Evolutionary conservation across 2,113 vertebrate species (phyloP), one percentile per base, ranked within the genome.

Genomic region (Propithecus coquereli): DNA sequence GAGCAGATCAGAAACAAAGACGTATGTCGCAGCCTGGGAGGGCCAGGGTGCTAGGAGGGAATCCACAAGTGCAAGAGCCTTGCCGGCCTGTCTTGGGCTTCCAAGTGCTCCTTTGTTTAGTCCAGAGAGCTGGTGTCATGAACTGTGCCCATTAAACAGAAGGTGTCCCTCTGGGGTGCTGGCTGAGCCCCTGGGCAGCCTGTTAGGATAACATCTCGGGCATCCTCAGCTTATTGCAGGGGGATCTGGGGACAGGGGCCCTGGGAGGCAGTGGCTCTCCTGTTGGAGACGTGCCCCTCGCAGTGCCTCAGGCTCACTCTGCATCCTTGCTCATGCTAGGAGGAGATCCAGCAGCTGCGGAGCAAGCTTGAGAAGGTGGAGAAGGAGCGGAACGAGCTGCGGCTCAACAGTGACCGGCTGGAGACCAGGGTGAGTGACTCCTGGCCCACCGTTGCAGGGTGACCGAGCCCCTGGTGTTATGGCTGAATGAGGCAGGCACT

Each of bases 1-100:
- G 99, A 99, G 86, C 99, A 99, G 99, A 99, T 99, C 97, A 99
- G 99, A 0, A 99, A 98, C 96, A 99, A 99, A 97, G 99, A 99
- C 83, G 99, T 99, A 98, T 82, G 99, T 98, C 90, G 23, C 23
- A 8, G 32, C 71, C 65, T 0, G 0, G 17, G 50, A 0, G 2
- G 57, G 14, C 70, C 7, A 1, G 14, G 79, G 73, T 7, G 1
- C 30, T 3, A 40, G 70, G 91, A 70, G 52, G 91, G 43, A 23
- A 8, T 47, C 52, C 1, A 30, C 6, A 12, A 14, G 57, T 7
- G 4, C 34, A 20, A 3, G n/a, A 40, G 34, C 5, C 71, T 88
- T 37, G 27, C 71, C 43, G 8, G 40, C 43, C 89, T 61, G 8
- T 80, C 61, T 59, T 65, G 57, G 50, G 27, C 43, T 83, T 37